These are phyloP conservation scores for Oophaga pumilio DNA, from an alignment of 2,113 vertebrate species.

Conservation along the genomic window DNA sequence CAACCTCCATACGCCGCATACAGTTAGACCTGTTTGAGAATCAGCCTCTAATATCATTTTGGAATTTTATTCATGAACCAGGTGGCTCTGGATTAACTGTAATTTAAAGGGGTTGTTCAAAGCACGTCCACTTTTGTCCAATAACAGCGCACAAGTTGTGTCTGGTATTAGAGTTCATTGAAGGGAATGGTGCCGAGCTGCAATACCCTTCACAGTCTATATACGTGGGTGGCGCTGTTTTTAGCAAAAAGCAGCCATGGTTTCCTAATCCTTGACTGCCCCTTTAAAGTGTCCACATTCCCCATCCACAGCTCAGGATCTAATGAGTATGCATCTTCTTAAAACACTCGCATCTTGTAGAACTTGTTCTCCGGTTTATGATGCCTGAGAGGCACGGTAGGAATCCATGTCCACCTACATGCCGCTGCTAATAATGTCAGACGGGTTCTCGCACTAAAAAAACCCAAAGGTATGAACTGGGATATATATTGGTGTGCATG, in stretches of 20 bases:
- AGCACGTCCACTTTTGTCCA: too few relatives aligned
- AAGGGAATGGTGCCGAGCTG: too few relatives aligned
- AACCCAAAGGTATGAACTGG: too few relatives aligned
- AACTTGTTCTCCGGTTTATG: constrained; percentile 3
- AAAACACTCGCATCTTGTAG: not conserved
- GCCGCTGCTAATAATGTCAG: not conserved
- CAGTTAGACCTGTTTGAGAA: not conserved
- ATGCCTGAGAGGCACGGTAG: not conserved
- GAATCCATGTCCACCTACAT: not conserved
- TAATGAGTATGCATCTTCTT: not conserved
- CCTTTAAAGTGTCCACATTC: not conserved
- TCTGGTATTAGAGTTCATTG: too few relatives aligned
- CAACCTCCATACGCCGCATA: not conserved
- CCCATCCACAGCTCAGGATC: not conserved
- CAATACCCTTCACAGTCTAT: too few relatives aligned
- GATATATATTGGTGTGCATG: too few relatives aligned
- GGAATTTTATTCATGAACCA: not conserved
- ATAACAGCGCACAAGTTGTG: too few relatives aligned
- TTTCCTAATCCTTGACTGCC: too few relatives aligned
- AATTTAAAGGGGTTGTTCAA: too few relatives aligned
- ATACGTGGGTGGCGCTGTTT: too few relatives aligned
- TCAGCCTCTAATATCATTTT: not conserved
- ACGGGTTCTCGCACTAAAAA: not conserved
- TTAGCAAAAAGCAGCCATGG: too few relatives aligned
- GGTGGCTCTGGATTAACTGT: not conserved